A percentile compares a stretch with the other conserved stretches of the same genome.
Evolutionary conservation across 2,888 invertebrate genomes (phyloP).

Genomic region (Lithophane leautieri): DNA sequence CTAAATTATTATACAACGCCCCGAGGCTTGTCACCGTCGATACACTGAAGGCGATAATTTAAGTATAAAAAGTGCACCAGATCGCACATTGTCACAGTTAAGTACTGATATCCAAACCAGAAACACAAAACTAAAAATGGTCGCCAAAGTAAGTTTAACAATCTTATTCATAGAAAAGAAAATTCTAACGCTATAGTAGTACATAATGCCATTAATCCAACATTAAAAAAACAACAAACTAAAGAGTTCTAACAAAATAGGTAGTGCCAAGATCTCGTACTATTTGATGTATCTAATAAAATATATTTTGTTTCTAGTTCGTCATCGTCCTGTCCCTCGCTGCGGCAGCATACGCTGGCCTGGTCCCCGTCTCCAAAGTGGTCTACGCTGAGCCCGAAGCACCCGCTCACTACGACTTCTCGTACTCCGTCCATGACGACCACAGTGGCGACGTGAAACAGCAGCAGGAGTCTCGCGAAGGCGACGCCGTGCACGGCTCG

Average conservation of each 20-base stretch:
- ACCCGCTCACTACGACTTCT: constrained; percentile 85
- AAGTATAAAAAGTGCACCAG: constrained; percentile 81
- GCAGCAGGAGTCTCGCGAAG: constrained; percentile 85
- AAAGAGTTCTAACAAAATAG: not conserved
- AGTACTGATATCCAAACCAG: constrained; percentile 74
- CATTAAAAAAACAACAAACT: not conserved
- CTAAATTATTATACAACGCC: constrained; percentile 43
- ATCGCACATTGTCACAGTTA: constrained; percentile 76
- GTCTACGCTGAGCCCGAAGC: constrained; percentile 81
- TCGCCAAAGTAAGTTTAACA: constrained; percentile 79
- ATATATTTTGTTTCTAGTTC: constrained; percentile 66
- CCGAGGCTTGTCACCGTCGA: constrained; percentile 49
- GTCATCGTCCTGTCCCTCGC: constrained; percentile 74
- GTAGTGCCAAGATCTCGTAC: too few species aligned
- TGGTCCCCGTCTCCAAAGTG: constrained; percentile 76
- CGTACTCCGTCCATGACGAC: constrained; percentile 85
- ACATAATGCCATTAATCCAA: not conserved
- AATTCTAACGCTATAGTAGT: not conserved
- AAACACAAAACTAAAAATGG: constrained; percentile 79
- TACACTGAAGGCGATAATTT: constrained; percentile 66
- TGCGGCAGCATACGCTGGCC: constrained; percentile 75
- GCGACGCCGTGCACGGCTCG: constrained; percentile 85
- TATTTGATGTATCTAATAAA: not conserved
- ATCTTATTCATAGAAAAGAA: not conserved
- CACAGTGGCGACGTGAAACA: constrained; percentile 87